Base-by-base conservation (phyloP, 1,140 invertebrate genomes). In the Euura saliciscinereae region DNA sequence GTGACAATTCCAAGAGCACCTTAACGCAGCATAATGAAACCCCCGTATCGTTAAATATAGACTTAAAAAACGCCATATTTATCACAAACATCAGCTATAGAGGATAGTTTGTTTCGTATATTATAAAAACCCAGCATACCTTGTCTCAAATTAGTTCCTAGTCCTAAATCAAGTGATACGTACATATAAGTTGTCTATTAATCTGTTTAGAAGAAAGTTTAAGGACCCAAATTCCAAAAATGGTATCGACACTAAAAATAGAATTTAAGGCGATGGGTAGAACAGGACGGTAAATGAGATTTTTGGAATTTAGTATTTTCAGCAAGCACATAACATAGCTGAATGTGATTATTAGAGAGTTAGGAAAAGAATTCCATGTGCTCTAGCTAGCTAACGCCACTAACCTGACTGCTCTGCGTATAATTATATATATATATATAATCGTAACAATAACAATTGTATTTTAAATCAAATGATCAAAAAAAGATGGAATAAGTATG, bases 141-240 rank as follows among this genome's bases (percentile, higher is more conserved):
- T 68, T 70, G 72, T 79, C 72, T 79, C 42, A 77, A 79, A 80
- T 83, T 82, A 80, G 82, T 82, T 80, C 80, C 82, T 84, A 84
- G 82, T 84, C 82, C 73, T 76, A 71, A 78, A 73, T 75, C 71
- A 79, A 79, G 81, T 83, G 82, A 84, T 83, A 82, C 72, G 67
- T 79, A 76, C 64, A 46, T 70, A 28, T 43, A 42, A 77, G 69
- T 74, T 76, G 46, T 72, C 71, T 66, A 65, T 72, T 76, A 70
- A 74, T 73, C 67, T 73, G 44, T 69, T 73, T 73, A 73, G 72
- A 65, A 65, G 64, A 73, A 73, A 70, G 7, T 69, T 28, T 72
- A 59, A 59, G 51, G 51, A n/a, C 51, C 51, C 13, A 11, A 59
- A 59, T 59, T 59, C 51, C 51, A 59, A 59, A 59, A 8, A 4